Evolutionary conservation across 2,113 vertebrate genomes (phyloP).

Genomic region (Phylloscopus trochiloides): DNA sequence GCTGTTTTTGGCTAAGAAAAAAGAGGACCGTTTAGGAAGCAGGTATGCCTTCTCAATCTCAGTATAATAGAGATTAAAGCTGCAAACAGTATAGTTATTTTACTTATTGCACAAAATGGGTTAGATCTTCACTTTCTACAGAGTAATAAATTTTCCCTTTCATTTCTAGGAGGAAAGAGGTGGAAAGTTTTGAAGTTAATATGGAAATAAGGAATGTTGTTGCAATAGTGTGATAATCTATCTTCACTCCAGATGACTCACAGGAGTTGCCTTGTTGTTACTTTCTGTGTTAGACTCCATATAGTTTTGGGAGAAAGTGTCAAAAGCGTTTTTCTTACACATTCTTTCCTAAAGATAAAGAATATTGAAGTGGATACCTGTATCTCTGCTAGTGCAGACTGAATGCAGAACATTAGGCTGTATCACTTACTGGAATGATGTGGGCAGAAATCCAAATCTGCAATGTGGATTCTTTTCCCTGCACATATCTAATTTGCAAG

Average conservation of each 20-base stretch:
- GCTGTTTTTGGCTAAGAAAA: conserved; percentile 82
- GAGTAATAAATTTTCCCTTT: background rate
- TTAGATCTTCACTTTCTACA: background rate
- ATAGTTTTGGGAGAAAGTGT: background rate
- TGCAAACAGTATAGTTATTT: background rate
- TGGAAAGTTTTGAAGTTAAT: background rate
- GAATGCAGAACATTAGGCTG: background rate
- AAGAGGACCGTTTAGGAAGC: conserved; percentile 81
- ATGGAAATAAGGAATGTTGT: background rate
- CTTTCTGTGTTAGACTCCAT: background rate
- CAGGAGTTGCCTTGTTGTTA: background rate
- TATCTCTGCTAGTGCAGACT: background rate
- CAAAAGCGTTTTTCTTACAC: background rate
- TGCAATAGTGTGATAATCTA: background rate
- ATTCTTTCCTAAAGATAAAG: background rate
- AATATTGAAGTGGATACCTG: background rate
- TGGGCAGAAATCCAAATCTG: conserved; percentile 45
- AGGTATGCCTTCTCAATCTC: conserved; percentile 68
- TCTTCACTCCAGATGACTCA: background rate
- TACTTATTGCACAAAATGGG: background rate
- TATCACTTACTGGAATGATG: conserved; percentile 19
- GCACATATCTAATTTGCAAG: background rate
- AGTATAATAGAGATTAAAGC: background rate
- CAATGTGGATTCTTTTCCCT: conserved; percentile 1
- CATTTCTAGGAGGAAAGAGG: background rate